phyloP scores from a whole-genome alignment of 1,140 invertebrate genomes.

The Archivesica marissinica region DNA sequence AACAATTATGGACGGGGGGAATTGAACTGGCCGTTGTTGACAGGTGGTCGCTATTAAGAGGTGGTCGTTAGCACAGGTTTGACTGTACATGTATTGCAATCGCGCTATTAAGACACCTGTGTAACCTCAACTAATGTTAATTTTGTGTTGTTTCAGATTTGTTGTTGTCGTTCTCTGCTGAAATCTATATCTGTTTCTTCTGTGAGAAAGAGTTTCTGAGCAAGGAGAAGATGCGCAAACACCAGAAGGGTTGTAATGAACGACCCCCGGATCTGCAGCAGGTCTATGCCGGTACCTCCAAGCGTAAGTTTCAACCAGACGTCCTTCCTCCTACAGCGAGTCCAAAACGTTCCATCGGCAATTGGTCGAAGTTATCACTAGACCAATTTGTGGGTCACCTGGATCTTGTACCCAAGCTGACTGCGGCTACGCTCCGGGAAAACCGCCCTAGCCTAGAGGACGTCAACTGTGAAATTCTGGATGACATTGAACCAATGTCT shows the following conservation, averaged over 20 bases:
- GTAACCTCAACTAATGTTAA: too few relatives aligned
- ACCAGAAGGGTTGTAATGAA: conserved; percentile 72
- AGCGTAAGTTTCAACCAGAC: conserved; percentile 19
- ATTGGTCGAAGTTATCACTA: conserved; percentile 23
- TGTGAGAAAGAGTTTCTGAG: conserved; percentile 78
- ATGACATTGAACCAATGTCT: conserved; percentile 72
- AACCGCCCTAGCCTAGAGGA: conserved; percentile 69
- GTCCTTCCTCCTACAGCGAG: conserved; percentile 60
- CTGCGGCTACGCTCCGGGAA: conserved; percentile 69
- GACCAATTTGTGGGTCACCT: conserved; percentile 65
- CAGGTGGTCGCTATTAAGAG: too few relatives aligned
- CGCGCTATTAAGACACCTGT: too few relatives aligned
- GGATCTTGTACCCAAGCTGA: conserved; percentile 71
- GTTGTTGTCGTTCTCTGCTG: conserved; percentile 62
- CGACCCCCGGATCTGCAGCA: conserved; percentile 65
- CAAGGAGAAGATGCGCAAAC: conserved; percentile 71
- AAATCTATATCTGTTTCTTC: conserved; percentile 79
- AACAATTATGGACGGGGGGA: too few relatives aligned
- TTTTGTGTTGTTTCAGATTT: conserved; percentile 40
- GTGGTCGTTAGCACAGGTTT: too few relatives aligned
- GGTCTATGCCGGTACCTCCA: not conserved
- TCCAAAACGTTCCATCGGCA: conserved; percentile 22
- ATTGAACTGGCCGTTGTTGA: too few relatives aligned
- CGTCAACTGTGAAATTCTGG: conserved; percentile 76
- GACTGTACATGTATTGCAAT: too few relatives aligned